Evolutionary conservation across 2,113 vertebrate genomes (phyloP).

Genomic region (Choloepus hoffmanni): DNA sequence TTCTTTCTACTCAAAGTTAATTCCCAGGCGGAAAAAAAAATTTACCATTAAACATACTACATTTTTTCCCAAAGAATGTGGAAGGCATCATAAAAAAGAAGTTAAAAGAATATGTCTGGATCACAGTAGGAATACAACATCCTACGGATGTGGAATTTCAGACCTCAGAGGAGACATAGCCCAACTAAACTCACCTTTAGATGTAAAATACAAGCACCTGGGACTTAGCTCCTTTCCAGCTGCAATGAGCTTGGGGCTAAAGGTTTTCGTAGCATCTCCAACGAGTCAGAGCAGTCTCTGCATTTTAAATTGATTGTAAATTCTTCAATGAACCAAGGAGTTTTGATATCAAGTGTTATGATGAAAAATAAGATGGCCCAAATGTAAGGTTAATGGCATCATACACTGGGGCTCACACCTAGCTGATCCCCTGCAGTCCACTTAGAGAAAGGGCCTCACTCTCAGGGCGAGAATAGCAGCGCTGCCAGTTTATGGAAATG

Average conservation of each 20-base stretch:
- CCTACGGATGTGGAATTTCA: neutral
- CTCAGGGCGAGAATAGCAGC: neutral
- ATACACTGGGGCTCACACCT: neutral
- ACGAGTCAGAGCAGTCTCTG: neutral
- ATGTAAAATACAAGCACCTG: neutral
- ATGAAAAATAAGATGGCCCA: neutral
- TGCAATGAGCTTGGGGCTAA: neutral
- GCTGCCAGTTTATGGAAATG: neutral
- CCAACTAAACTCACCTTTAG: neutral
- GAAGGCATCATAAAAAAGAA: neutral
- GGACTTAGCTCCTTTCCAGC: neutral
- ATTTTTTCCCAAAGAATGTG: conserved; percentile 29
- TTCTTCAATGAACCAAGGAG: neutral
- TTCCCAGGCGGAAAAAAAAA: neutral
- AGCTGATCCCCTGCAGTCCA: neutral
- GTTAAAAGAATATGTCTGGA: conserved; percentile 14
- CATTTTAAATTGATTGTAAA: neutral
- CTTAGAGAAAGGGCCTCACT: neutral
- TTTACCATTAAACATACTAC: neutral
- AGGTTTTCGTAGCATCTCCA: neutral
- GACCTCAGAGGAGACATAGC: neutral
- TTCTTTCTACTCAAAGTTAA: neutral
- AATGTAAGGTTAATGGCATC: too few species aligned
- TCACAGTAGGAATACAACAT: neutral
- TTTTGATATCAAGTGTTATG: neutral